These are phyloP conservation scores for Cylloceria caligata DNA, from an alignment of 2,888 invertebrate genomes.

Conservation along the genomic window DNA sequence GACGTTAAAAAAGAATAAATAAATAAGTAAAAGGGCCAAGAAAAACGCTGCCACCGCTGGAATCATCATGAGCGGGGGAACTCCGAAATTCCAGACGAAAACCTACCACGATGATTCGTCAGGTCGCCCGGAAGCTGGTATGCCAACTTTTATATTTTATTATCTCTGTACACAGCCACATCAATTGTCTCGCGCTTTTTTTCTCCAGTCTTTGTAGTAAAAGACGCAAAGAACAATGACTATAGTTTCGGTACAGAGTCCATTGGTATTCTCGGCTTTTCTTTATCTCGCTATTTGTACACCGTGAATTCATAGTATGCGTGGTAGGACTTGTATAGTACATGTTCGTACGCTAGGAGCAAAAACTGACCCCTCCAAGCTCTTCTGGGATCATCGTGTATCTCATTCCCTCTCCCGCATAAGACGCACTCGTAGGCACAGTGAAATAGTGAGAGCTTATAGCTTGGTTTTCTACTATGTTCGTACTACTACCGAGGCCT, in stretches of 20 bases:
- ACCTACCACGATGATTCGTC: conserved; percentile 75
- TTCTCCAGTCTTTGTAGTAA: not conserved
- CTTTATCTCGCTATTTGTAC: not conserved
- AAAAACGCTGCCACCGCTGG: conserved; percentile 43
- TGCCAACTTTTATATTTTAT: conserved; percentile 61
- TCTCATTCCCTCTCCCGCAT: not conserved
- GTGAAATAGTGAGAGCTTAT: not conserved
- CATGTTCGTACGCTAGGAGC: conserved; percentile 22
- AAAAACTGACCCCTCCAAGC: conserved; percentile 65
- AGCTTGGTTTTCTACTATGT: conserved; percentile 29
- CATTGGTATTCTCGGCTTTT: not conserved
- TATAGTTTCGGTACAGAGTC: not conserved
- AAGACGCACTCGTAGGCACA: not conserved
- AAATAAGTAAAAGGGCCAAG: conserved; percentile 54
- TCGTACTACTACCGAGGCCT: conserved; percentile 43
- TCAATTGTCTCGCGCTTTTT: not conserved
- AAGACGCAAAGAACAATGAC: not conserved
- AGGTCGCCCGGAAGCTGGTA: conserved; percentile 79
- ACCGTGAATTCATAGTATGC: not conserved
- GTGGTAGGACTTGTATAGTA: not conserved
- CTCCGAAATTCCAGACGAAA: conserved; percentile 76
- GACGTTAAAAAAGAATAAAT: not conserved
- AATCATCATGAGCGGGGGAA: conserved; percentile 79
- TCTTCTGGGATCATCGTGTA: conserved; percentile 25
- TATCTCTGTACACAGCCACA: not conserved